These are phyloP conservation scores for Andrena praecox DNA, from an alignment of 2,888 invertebrate species.

Conservation along the genomic window DNA sequence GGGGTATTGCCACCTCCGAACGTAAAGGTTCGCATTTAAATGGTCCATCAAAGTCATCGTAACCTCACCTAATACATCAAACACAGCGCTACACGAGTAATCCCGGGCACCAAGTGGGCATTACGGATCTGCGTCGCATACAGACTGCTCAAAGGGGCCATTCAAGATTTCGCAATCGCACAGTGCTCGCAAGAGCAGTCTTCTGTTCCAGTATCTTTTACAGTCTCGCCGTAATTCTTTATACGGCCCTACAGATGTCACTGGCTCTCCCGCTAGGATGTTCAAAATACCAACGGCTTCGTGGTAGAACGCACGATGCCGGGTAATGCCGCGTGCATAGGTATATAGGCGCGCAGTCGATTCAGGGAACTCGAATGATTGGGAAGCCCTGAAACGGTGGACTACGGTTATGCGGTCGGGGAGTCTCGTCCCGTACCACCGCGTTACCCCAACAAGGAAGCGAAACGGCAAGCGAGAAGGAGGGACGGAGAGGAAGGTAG, in stretches of 20 bases:
- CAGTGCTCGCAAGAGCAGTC: no score
- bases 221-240: no score
- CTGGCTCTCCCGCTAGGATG: no score
- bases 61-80: no score
- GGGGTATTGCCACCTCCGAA: not conserved
- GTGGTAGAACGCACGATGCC: not conserved
- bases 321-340: not conserved
- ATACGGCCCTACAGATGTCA: no score
- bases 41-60: no score
- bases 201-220: not conserved
- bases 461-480: conserved; percentile 21
- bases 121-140: no score
- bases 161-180: no score
- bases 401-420: conserved; percentile 58
- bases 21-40: no score
- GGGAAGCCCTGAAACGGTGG: conserved; percentile 57
- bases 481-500: conserved; percentile 23
- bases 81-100: no score
- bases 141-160: no score
- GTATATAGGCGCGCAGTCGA: not conserved
- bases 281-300: not conserved
- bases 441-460: conserved; percentile 61
- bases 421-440: conserved; percentile 58
- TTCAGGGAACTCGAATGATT: conserved; percentile 33
- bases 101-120: no score